Percentiles rank a stretch among this genome's conserved stretches.
phyloP scores from a whole-genome alignment of 2,888 invertebrate genomes.

The Lacanobia oleracea region DNA sequence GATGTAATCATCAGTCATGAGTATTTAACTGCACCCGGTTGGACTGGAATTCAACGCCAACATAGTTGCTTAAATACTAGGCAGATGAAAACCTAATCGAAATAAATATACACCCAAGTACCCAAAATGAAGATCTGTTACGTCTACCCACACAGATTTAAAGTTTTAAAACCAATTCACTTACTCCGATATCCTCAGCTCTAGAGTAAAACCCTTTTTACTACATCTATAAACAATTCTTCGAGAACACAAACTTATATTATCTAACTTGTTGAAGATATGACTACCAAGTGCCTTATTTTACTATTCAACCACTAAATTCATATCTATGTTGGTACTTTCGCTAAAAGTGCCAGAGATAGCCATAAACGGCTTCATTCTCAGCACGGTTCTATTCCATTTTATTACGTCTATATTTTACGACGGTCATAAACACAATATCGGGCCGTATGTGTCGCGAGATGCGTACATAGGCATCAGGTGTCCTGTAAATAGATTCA shows the following conservation, averaged over 20 bases:
- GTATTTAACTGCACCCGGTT: no score
- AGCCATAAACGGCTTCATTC: constrained; percentile 26
- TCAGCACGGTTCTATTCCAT: constrained; percentile 28
- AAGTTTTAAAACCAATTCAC: background rate
- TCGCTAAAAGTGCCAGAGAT: constrained; percentile 11
- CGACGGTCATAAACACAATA: constrained; percentile 52
- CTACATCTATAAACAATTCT: background rate
- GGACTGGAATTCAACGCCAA: no score
- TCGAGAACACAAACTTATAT: background rate
- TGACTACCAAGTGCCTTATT: constrained; percentile 29
- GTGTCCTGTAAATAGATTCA: constrained; percentile 64
- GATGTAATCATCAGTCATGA: no score
- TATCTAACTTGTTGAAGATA: constrained; percentile 17
- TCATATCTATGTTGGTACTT: constrained; percentile 23
- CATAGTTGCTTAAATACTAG: background rate
- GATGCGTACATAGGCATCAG: constrained; percentile 61
- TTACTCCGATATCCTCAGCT: background rate
- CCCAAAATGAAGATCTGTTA: background rate
- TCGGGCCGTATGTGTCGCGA: constrained; percentile 30
- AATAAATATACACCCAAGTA: background rate
- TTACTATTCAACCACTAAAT: constrained; percentile 38
- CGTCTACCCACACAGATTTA: background rate
- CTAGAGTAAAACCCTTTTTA: background rate
- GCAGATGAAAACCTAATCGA: background rate
- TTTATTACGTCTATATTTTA: constrained; percentile 58